phyloP scores from a whole-genome alignment of 2,797 vertebrate species.

The Ateles fusciceps region DNA sequence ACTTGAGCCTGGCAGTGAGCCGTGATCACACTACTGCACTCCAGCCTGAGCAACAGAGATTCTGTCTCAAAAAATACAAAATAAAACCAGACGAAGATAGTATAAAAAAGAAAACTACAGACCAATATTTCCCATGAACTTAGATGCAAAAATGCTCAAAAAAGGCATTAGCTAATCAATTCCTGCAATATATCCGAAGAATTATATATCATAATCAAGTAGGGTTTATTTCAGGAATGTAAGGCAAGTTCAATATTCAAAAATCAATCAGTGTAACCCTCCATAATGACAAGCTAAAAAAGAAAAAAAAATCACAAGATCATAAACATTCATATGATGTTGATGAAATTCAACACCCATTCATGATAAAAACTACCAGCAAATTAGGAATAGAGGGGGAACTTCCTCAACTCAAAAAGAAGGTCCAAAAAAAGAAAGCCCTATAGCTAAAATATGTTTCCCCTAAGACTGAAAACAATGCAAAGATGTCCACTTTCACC shows the following conservation, averaged over 20 bases:
- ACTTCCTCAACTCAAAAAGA: background rate
- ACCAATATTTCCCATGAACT: background rate
- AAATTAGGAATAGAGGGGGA: background rate
- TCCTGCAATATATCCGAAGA: background rate
- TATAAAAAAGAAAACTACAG: background rate
- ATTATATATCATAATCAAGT: slow-evolving; percentile 15
- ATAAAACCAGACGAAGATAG: background rate
- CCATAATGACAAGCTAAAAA: background rate
- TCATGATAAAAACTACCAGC: background rate
- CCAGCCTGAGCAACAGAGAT: background rate
- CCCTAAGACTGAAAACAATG: background rate
- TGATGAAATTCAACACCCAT: slow-evolving; percentile 8
- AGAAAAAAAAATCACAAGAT: slow-evolving; percentile 40
- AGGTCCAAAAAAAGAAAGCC: background rate
- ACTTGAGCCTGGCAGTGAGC: background rate
- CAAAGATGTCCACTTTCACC: background rate
- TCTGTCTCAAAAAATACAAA: background rate
- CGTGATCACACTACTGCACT: background rate
- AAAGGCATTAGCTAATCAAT: background rate
- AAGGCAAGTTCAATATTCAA: slow-evolving; percentile 37
- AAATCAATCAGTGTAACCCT: background rate
- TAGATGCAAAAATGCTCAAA: background rate
- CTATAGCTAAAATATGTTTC: background rate
- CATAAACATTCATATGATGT: background rate
- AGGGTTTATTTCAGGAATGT: slow-evolving; percentile 40